Percentiles rank a stretch among this genome's conserved stretches.
These are phyloP conservation scores for Petroica traversi DNA, from an alignment of 2,113 vertebrate genomes.

Conservation along the genomic window DNA sequence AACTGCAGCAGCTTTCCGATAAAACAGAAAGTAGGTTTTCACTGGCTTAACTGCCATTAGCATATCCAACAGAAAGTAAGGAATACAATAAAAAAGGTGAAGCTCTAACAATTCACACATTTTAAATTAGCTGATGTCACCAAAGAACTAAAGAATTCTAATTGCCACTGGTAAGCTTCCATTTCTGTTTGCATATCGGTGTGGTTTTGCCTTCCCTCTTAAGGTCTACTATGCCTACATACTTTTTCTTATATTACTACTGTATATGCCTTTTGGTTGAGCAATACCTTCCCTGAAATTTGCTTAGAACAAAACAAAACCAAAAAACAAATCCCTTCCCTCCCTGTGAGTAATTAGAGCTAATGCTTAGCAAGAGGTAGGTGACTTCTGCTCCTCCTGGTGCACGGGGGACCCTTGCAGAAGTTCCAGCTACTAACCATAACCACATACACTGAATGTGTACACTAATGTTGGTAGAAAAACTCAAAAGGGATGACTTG, in stretches of 20 bases:
- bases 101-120: background rate
- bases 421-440: background rate
- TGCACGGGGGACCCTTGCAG: rapidly evolving
- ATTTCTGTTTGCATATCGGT: background rate
- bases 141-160: background rate
- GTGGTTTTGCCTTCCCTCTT: background rate
- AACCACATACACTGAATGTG: background rate
- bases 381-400: background rate
- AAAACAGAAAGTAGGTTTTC: background rate
- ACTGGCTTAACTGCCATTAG: background rate
- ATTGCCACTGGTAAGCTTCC: background rate
- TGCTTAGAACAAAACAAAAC: background rate
- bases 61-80: background rate
- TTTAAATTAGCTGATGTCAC: background rate
- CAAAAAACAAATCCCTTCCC: background rate
- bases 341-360: background rate
- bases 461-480: background rate
- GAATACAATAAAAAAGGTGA: background rate
- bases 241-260: background rate
- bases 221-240: background rate
- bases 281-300: background rate
- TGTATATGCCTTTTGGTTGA: background rate
- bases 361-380: background rate
- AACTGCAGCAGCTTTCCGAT: background rate
- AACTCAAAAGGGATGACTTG: background rate